Conservation (phyloP, 2,113 vertebrate species). For the Thamnaconus septentrionalis region DNA sequence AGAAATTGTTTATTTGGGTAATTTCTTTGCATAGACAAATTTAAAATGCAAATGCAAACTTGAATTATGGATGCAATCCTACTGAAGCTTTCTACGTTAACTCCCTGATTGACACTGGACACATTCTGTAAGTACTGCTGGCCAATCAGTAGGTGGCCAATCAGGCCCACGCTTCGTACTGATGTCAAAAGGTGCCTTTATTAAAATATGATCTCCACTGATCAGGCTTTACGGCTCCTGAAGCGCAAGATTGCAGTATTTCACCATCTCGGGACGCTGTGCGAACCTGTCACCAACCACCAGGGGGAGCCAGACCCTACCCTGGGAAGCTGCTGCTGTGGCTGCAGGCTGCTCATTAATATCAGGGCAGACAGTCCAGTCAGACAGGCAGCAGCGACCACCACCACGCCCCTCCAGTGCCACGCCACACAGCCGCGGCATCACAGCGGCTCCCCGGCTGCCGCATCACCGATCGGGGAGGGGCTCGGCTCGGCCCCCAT, state of each 20-base stretch:
- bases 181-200: no score
- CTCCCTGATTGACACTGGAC: no score
- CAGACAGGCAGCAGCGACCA: background rate
- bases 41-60: background rate
- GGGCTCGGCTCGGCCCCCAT: slow-evolving; percentile 48
- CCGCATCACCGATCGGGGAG: slow-evolving; percentile 64
- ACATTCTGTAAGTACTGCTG: no score
- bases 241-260: no score
- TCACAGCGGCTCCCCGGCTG: slow-evolving; percentile 42
- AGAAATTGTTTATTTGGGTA: no score
- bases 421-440: slow-evolving; percentile 50
- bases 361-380: background rate
- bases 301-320: slow-evolving; percentile 29
- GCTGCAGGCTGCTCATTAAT: slow-evolving; percentile 21
- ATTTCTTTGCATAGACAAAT: no score
- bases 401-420: slow-evolving; percentile 27
- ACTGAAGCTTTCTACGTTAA: no score
- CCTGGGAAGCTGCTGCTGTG: background rate
- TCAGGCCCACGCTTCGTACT: no score
- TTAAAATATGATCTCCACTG: no score
- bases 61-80: no score
- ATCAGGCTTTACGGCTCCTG: no score
- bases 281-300: background rate
- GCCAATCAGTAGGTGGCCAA: no score
- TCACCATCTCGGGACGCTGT: background rate